Evolutionary conservation across 2,888 invertebrate species (phyloP), one percentile per base, ranked within the genome.

Genomic region (Caenorhabditis sp.): DNA sequence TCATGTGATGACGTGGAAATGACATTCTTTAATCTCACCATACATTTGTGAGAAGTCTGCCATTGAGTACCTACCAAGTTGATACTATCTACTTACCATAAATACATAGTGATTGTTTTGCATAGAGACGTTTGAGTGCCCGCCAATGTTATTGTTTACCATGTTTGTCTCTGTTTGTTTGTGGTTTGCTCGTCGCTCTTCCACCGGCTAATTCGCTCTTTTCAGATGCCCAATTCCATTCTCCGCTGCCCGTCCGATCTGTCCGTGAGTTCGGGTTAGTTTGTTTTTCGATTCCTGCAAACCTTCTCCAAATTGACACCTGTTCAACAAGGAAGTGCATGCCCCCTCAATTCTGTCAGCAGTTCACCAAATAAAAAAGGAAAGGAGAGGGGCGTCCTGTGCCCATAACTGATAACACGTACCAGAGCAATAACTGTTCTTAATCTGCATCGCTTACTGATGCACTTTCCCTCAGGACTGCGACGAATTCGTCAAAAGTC

Each of bases 1-100:
- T 46, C 58, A 45, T 68, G 41, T 68, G 58, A 55, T 65, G 63
- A 68, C 68, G 68, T 58, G 35, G 39, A 4, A 32, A 20, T 2
- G 8, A 22, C 6, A 52, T 53, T 63, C 43, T 52, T 50, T 61
- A 39, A 39, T 61, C 61, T 61, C n/a, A n/a, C n/a, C n/a, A n/a
- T n/a, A n/a, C n/a, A n/a, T n/a, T n/a, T n/a, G n/a, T n/a, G n/a
- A n/a, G n/a, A n/a, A n/a, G n/a, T n/a, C n/a, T n/a, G n/a, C n/a
- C n/a, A n/a, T n/a, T n/a, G n/a, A n/a, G n/a, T n/a, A n/a, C n/a
- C n/a, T n/a, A n/a, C n/a, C n/a, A n/a, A n/a, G n/a, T n/a, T n/a
- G n/a, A n/a, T n/a, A n/a, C n/a, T n/a, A n/a, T n/a, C n/a, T n/a
- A n/a, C n/a, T n/a, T n/a, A n/a, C n/a, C n/a, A n/a, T n/a, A n/a